Base-by-base conservation (phyloP, 2,797 vertebrate genomes). In the Lithobates sylvaticus region DNA sequence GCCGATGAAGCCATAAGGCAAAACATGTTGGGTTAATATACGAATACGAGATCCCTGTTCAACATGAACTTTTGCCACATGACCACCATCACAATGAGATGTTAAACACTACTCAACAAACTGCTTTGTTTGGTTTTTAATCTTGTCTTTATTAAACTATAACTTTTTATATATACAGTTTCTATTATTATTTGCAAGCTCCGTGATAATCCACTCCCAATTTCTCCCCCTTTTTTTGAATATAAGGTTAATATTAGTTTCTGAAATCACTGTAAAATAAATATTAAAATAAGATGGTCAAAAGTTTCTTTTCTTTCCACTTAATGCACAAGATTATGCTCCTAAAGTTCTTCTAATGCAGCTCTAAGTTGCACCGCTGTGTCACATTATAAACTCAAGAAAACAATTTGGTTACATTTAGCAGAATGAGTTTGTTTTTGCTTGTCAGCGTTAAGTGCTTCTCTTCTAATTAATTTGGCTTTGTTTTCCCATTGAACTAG, bases 401-500 rank as follows among this genome's bases (percentile, higher is more conserved):
- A 10, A 0, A 67, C 44, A 67, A 89, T 88, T 76, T 86, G 39
- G 70, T 68, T 65, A 47, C 75, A 87, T 73, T 0, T 88, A 58
- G 78, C 77, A 91, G 78, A 74, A 90, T 71, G 26, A 61, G 47
- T 71, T 76, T 84, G 47, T 70, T 61, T 76, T 72, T 73, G 42
- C 76, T 84, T 78, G 83, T 78, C 83, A 78, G 69, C 58, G 50
- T 67, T 85, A 74, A 91, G 88, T 81, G 84, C 29, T 89, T 90
- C 88, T 81, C 78, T 70, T 89, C 75, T 91, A 89, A 89, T 91
- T 93, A 90, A 91, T 92, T 88, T 84, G 86, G 73, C 88, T 80
- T 61, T 32, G 26, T 75, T 84, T 92, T 90, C 90, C 93, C 92
- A 93, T 85, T 92, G 90, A 89, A 85, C 81, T 89, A 80, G 44